A percentile compares a stretch with the other conserved stretches of the same genome.
phyloP scores from a whole-genome alignment of 2,888 invertebrate genomes.

The Meloe dianella region DNA sequence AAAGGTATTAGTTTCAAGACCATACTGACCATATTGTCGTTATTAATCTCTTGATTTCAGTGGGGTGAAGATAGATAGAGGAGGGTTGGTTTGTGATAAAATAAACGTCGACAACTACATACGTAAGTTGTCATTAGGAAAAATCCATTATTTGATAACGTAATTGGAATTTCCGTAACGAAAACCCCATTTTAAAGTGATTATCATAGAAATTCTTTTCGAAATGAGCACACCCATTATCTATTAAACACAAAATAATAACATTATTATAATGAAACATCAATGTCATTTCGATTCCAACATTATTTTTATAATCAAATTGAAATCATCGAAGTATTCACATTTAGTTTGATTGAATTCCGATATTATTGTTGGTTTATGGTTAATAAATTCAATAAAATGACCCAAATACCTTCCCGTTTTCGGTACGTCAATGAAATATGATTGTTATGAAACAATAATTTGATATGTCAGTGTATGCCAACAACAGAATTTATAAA shows the following conservation, averaged over 20 bases:
- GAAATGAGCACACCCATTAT: conserved; percentile 4
- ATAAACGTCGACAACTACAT: neutral
- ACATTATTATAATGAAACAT: neutral
- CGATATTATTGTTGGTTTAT: neutral
- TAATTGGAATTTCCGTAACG: conserved; percentile 5
- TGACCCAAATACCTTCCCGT: neutral
- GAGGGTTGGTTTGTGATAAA: neutral
- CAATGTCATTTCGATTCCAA: neutral
- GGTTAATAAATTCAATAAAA: neutral
- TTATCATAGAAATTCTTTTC: neutral
- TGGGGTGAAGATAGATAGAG: conserved; percentile 23
- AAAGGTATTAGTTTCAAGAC: conserved; percentile 46
- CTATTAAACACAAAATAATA: neutral
- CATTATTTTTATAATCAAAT: neutral
- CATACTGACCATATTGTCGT: conserved; percentile 44
- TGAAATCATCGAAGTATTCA: neutral
- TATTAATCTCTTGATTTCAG: conserved; percentile 40
- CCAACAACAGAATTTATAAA: neutral
- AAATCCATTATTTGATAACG: neutral
- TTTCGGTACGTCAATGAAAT: neutral
- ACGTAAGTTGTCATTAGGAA: neutral
- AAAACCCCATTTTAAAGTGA: neutral
- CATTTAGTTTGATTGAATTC: neutral
- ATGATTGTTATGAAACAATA: conserved; percentile 5
- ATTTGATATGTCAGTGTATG: neutral